Base-by-base conservation (phyloP, 2,888 invertebrate species). In the Torymus texanus region DNA sequence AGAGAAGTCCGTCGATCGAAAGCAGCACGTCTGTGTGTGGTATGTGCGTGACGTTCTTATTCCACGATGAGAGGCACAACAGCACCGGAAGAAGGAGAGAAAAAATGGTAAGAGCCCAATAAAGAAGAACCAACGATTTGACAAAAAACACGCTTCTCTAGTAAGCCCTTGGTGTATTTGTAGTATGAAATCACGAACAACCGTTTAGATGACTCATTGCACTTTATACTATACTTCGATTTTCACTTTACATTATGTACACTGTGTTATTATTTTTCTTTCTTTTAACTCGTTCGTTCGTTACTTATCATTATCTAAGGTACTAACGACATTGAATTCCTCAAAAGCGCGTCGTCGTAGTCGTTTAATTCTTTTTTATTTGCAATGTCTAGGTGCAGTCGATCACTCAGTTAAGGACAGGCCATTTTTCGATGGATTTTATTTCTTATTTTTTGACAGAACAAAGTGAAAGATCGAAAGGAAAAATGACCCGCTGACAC, bases 181-280 rank as follows among this genome's bases (percentile, higher is more conserved):
- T 82, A 41, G 41, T 41, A 84, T 86, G 84, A 89, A 88, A 88
- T 88, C 86, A 87, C 83, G 83, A 87, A 88, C 86, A 87, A 87
- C 86, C 75, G 61, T 85, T 87, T 82, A 82, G 83, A 88, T 87
- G 86, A 87, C 83, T 87, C 84, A 88, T 84, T 87, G 85, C 82
- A 84, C 41, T 89, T 89, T 89, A 88, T 89, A 83, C 88, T 87
- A 86, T 87, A 86, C 81, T 86, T 86, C 84, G 56, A 74, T 87
- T 41, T 41, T 41, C 84, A 87, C 86, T 88, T 88, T 88, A 89
- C 88, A 89, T 87, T 89, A 89, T 89, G 83, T 89, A 89, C 89
- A 88, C 85, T 88, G 84, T 86, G 83, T 78, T 84, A 84, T 59
- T 74, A 41, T 41, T 41, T 41, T 41, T 41, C 8, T 41, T 41